These are phyloP conservation scores for Diorhabda sublineata DNA, from an alignment of 1,140 invertebrate genomes.

Conservation along the genomic window DNA sequence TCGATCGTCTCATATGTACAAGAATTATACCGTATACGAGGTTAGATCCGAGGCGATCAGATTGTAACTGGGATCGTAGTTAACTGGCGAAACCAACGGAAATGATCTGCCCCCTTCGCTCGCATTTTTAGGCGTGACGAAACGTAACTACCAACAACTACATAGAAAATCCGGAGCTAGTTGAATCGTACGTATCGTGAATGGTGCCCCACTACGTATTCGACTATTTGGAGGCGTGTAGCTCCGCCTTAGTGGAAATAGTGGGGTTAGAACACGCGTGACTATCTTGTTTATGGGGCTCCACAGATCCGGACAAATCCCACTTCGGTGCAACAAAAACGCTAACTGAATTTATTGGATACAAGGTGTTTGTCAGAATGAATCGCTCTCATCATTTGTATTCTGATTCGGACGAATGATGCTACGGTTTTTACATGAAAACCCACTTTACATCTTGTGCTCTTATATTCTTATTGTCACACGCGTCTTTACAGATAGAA, in stretches of 20 bases:
- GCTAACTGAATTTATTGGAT: conserved; percentile 50
- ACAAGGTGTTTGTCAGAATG: conserved; percentile 49
- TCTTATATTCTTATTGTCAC: conserved; percentile 39
- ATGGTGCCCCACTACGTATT: conserved; percentile 36
- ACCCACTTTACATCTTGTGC: conserved; percentile 46
- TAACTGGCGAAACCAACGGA: conserved; percentile 27
- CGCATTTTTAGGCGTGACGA: conserved; percentile 35
- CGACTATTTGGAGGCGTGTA: conserved; percentile 16
- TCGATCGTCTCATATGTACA: conserved; percentile 40
- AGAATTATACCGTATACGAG: conserved; percentile 40
- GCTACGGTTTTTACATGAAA: conserved; percentile 48
- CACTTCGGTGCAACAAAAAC: conserved; percentile 45
- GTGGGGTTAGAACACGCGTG: conserved; percentile 37
- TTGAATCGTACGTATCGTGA: conserved; percentile 11
- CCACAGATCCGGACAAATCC: conserved; percentile 47
- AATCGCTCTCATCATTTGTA: conserved; percentile 48
- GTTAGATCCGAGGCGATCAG: conserved; percentile 36
- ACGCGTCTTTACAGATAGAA: conserved; percentile 38
- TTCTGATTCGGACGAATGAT: conserved; percentile 47
- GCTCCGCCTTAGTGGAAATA: conserved; percentile 21
- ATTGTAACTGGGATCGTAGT: conserved; percentile 39
- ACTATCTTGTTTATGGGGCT: conserved; percentile 47
- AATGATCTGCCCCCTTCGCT: conserved; percentile 28
- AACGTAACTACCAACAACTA: conserved; percentile 36
- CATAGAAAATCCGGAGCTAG: conserved; percentile 38